These are phyloP conservation scores for Ectemnius cavifrons DNA, from an alignment of 2,888 invertebrate species.

Conservation along the genomic window DNA sequence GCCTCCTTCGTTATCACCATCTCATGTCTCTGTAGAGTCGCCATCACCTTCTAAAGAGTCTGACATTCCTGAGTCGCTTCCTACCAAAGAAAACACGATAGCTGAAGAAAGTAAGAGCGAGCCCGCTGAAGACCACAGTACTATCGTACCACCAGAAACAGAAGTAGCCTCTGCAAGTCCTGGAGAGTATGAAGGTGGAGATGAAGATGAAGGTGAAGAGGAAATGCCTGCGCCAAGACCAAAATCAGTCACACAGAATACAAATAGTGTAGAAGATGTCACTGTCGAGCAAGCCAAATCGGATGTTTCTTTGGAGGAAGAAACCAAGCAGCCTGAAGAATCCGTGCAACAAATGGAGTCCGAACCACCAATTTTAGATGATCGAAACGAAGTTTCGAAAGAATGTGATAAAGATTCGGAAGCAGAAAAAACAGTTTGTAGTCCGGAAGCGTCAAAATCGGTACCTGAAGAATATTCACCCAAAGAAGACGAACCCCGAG, in stretches of 20 bases:
- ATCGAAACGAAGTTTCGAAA: slow-evolving; percentile 35
- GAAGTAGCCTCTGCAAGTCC: slow-evolving; percentile 72
- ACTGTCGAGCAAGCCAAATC: slow-evolving; percentile 55
- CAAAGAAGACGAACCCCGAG: slow-evolving; percentile 49
- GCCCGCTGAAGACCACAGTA: slow-evolving; percentile 43
- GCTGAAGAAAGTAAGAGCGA: slow-evolving; percentile 34
- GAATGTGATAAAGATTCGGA: slow-evolving; percentile 53
- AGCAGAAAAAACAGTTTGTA: slow-evolving; percentile 44
- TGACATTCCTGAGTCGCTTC: slow-evolving; percentile 66
- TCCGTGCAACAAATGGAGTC: slow-evolving; percentile 65
- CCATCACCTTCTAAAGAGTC: slow-evolving; percentile 58
- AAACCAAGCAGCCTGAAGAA: slow-evolving; percentile 58
- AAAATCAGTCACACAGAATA: slow-evolving; percentile 58
- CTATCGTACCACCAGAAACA: slow-evolving; percentile 58
- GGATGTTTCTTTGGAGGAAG: slow-evolving; percentile 62
- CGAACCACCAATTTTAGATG: slow-evolving; percentile 58
- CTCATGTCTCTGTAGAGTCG: slow-evolving; percentile 41
- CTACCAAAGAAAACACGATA: slow-evolving; percentile 20
- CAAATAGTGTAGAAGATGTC: slow-evolving; percentile 34
- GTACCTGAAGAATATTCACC: slow-evolving; percentile 52
- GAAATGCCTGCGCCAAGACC: slow-evolving; percentile 62
- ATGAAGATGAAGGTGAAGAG: slow-evolving; percentile 76
- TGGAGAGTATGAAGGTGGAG: slow-evolving; percentile 75
- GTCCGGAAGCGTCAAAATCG: slow-evolving; percentile 55
- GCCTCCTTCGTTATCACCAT: slow-evolving; percentile 57